Percentiles rank a stretch among this genome's conserved stretches.
These are phyloP conservation scores for Chaitophorus viminalis DNA, from an alignment of 2,888 invertebrate species.

Conservation along the genomic window DNA sequence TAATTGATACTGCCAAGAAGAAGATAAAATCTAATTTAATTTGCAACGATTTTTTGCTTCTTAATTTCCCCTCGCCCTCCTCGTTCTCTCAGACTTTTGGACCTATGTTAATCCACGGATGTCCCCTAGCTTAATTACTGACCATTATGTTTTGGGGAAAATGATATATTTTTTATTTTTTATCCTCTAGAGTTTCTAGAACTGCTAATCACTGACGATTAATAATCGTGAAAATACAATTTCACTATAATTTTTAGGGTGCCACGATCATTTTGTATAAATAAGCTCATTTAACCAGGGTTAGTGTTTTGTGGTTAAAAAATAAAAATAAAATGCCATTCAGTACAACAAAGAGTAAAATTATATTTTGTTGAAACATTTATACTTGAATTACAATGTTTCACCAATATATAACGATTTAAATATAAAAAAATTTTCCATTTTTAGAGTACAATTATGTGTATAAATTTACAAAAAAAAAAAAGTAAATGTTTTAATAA, in stretches of 20 bases:
- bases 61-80: not conserved
- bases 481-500: not conserved
- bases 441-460: not conserved
- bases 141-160: constrained; percentile 38
- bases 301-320: not conserved
- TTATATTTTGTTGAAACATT: not conserved
- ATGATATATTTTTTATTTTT: constrained; percentile 22
- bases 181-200: not conserved
- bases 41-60: constrained; percentile 35
- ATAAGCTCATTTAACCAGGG: not conserved
- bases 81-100: constrained; percentile 14
- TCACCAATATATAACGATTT: not conserved
- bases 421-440: not conserved
- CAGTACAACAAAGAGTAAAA: not conserved
- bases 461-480: not conserved
- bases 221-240: constrained; percentile 39
- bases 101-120: constrained; percentile 25
- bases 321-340: not conserved
- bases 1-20: constrained; percentile 24
- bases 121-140: constrained; percentile 45
- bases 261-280: not conserved
- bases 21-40: constrained; percentile 56
- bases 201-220: constrained; percentile 47
- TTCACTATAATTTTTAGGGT: constrained; percentile 22
- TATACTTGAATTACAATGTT: not conserved